A percentile compares a stretch with the other conserved stretches of the same genome.
These are phyloP conservation scores for Apocrypta bakeri DNA, from an alignment of 1,140 invertebrate species.

Conservation along the genomic window DNA sequence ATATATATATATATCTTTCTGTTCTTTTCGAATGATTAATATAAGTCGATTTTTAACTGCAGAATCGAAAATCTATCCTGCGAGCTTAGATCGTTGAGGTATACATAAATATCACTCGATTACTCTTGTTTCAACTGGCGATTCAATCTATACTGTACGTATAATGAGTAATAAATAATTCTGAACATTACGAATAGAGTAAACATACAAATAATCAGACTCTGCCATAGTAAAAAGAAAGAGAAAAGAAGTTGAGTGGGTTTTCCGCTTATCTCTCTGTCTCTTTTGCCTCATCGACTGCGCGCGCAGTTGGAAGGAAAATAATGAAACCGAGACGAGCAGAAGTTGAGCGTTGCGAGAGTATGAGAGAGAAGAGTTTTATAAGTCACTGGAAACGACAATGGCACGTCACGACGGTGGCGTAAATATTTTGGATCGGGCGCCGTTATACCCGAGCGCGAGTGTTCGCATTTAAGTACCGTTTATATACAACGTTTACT, in stretches of 20 bases:
- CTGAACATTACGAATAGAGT: too few relatives aligned
- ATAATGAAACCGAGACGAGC: slow-evolving; percentile 33
- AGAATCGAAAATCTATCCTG: too few relatives aligned
- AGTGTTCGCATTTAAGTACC: slow-evolving; percentile 40
- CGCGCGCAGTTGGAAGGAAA: not conserved
- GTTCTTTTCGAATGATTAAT: too few relatives aligned
- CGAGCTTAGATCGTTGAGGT: too few relatives aligned
- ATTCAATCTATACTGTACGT: too few relatives aligned
- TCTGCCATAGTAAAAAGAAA: not conserved
- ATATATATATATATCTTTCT: too few relatives aligned
- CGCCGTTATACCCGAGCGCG: slow-evolving; percentile 5
- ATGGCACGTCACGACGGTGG: not conserved
- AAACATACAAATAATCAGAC: too few relatives aligned
- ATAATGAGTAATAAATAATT: too few relatives aligned
- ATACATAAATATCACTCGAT: too few relatives aligned
- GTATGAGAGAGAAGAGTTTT: slow-evolving; percentile 4
- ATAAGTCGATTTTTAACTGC: too few relatives aligned
- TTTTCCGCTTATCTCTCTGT: slow-evolving; percentile 35
- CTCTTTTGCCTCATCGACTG: slow-evolving; percentile 2
- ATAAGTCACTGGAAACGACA: not conserved
- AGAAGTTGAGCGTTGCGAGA: not conserved
- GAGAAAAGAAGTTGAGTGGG: slow-evolving; percentile 38
- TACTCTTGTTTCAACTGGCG: too few relatives aligned
- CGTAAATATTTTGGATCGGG: slow-evolving; percentile 31
- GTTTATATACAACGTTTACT: too few relatives aligned